Evolutionary conservation across 92 coral and sea anemone species (phyloP), one percentile per base, ranked within the genome.

Genomic region (Epizoanthus illoricatus): DNA sequence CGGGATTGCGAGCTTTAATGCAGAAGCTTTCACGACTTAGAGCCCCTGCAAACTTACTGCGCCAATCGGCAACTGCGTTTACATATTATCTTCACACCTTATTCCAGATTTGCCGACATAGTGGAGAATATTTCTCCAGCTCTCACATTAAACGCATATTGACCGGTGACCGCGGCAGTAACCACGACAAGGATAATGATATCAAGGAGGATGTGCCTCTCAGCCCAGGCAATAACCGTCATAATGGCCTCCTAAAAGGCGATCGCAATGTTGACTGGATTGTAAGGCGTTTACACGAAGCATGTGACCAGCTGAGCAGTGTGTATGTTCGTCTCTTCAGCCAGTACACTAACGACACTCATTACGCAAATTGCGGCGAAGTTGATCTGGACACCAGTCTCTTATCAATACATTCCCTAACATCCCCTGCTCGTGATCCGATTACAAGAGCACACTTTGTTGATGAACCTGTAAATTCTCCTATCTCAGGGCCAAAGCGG

Each of bases 261-360:
- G 95, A 90, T 81, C 94, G 95, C 67, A 91, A 95, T 73, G 90
- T 91, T 49, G 99, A 97, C 15, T 97, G 99, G 99, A 97, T 97
- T 13, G 99, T 97, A 41, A 84, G 96, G 67, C 87, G 99, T 57
- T 88, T 97, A 64, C 90, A 91, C 89, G 99, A 97, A 70, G 99
- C 99, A 2, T 97, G 99, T 59, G 92, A 92, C 63, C 99, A 97
- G 85, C 85, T 97, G 7, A 94, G 98, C 67, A 97, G 99, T 65
- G 99, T 97, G 8, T 97, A 94, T 68, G 92, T 94, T n/a, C 95
- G 97, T 72, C 89, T 97, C 52, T 94, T 87, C 69, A 93, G 79
- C 81, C 94, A 90, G 57, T 97, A 94, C 86, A 87, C 90, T 18
- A 91, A 80, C 58, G 97, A 93, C 42, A 85, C 86, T 75, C 81